Conservation (phyloP, 2,113 vertebrate genomes). For the Strix aluco region DNA sequence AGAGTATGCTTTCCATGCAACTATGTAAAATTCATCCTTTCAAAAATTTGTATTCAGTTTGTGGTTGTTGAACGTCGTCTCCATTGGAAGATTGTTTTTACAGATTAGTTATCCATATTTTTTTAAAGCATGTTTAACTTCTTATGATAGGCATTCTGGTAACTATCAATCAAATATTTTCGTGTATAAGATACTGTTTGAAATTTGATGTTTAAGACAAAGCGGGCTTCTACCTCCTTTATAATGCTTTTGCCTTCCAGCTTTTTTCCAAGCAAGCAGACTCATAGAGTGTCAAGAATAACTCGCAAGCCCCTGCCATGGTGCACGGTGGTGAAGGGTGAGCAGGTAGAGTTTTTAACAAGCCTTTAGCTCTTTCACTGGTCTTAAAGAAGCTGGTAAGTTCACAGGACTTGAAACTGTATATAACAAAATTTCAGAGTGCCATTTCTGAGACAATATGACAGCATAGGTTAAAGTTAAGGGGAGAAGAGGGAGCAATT, state of each 20-base stretch:
- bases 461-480: not conserved
- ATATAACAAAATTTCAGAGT: not conserved
- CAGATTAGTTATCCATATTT: not conserved
- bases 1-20: not conserved
- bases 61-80: not conserved
- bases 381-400: not conserved
- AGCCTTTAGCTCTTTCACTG: not conserved
- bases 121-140: not conserved
- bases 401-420: not conserved
- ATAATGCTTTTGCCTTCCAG: not conserved
- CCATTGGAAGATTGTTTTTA: not conserved
- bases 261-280: not conserved
- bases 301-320: accelerated
- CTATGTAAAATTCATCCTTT: not conserved
- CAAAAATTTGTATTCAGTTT: not conserved
- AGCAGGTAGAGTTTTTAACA: not conserved
- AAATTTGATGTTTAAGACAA: not conserved
- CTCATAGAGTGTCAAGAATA: not conserved
- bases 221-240: not conserved
- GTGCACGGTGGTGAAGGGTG: not conserved
- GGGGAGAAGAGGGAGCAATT: not conserved
- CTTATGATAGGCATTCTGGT: not conserved
- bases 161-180: not conserved
- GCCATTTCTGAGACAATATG: accelerated
- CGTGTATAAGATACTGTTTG: not conserved